Base-by-base conservation (phyloP, 2,113 vertebrate species). In the Phocoena phocoena region DNA sequence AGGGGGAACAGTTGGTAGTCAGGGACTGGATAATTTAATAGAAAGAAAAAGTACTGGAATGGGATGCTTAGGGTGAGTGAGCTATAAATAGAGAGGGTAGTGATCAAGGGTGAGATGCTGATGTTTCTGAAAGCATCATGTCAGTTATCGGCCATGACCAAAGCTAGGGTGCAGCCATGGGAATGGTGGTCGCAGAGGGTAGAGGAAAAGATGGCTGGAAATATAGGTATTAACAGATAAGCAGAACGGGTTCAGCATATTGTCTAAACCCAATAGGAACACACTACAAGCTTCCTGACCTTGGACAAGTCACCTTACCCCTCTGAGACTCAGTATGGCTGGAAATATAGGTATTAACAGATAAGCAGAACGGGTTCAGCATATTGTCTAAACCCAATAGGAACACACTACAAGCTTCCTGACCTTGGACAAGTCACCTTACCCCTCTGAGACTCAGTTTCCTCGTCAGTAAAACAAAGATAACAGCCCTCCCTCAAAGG, bases 211-310 rank as follows among this genome's bases (percentile, higher is more conserved):
- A 8, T 21, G 9, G 7, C 17, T 70, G 60, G 20, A 50, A 18
- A 26, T 14, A 3, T 5, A 60, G 33, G 60, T 12, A 6, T 14
- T 50, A 7, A 20, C 55, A 17, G 11, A 50, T 21, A 53, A n/a
- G 3, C n/a, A 55, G 50, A 33, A 12, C 5, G 65, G 8, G 9
- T 17, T 31, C 0, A 12, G 47, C 8, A 1, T 10, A 3, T 20
- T 7, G 25, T 50, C 17, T 25, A 14, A 53, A 88, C 7, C 15
- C 87, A 50, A 18, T 1, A 58, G 58, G 18, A 74, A 8, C n/a
- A 31, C 8, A 0, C 9, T 41, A 14, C 18, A 6, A 36, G 53
- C 38, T 67, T 25, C 80, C 90, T 47, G 25, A 60, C 33, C 13
- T 1, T 8, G 63, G n/a, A 17, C 71, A 47, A n/a, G n/a, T 26